Conservation (phyloP, 2,113 vertebrate species). For the Puma concolor region DNA sequence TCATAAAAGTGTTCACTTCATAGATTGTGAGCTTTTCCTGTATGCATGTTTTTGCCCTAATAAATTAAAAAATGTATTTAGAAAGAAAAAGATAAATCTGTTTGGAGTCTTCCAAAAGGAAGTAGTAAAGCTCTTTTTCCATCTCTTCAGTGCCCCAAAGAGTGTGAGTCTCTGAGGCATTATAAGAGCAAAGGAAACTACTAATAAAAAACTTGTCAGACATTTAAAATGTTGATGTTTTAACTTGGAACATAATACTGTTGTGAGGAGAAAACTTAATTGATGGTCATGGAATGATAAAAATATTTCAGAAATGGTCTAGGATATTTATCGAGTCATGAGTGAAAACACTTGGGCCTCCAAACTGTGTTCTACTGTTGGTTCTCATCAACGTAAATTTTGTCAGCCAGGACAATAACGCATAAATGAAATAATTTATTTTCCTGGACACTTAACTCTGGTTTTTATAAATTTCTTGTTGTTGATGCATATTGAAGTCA, state of each 20-base stretch:
- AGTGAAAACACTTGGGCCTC: neutral
- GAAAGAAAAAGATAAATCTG: neutral
- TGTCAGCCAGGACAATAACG: neutral
- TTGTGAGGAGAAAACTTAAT: neutral
- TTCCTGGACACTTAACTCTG: neutral
- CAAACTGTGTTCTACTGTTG: neutral
- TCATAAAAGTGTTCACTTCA: neutral
- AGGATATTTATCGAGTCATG: neutral
- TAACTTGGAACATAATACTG: neutral
- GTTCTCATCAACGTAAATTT: neutral
- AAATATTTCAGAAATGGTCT: neutral
- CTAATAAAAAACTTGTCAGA: neutral
- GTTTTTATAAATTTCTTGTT: neutral
- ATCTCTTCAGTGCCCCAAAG: neutral
- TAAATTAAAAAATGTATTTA: neutral
- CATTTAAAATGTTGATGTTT: neutral
- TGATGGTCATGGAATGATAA: neutral
- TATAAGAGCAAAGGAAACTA: neutral
- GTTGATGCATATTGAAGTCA: neutral
- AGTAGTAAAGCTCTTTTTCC: neutral
- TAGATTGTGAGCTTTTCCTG: neutral
- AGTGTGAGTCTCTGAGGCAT: neutral
- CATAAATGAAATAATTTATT: neutral
- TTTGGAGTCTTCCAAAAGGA: neutral
- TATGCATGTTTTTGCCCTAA: neutral